phyloP scores from a whole-genome alignment of 2,797 vertebrate species.

The Lutjanus argentimaculatus region DNA sequence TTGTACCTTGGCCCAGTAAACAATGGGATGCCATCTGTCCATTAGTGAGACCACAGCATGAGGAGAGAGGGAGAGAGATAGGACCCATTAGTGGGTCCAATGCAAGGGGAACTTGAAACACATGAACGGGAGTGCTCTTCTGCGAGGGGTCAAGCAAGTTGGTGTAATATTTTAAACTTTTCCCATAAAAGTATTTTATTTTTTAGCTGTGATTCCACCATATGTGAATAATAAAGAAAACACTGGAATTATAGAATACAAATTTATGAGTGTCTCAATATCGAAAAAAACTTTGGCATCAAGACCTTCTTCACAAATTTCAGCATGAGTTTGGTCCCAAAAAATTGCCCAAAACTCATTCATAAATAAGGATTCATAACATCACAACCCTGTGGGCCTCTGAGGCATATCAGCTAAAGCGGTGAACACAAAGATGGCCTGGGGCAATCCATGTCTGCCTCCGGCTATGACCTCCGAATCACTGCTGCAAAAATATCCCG shows the following conservation, averaged over 20 bases:
- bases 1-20: slow-evolving; percentile 87
- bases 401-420: slow-evolving; percentile 55
- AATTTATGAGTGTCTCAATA: not conserved
- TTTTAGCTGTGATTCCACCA: not conserved
- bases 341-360: slow-evolving; percentile 9
- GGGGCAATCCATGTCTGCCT: slow-evolving; percentile 68
- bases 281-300: not conserved
- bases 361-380: slow-evolving; percentile 23
- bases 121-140: slow-evolving; percentile 54
- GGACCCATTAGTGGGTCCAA: slow-evolving; percentile 73
- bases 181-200: not conserved
- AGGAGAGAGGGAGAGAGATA: slow-evolving; percentile 54
- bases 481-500: slow-evolving; percentile 55
- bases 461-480: slow-evolving; percentile 60
- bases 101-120: slow-evolving; percentile 69
- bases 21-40: slow-evolving; percentile 86
- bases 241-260: not conserved
- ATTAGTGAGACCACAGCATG: slow-evolving; percentile 81
- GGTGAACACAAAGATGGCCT: slow-evolving; percentile 55
- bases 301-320: not conserved
- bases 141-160: slow-evolving; percentile 65
- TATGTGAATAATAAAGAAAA: not conserved
- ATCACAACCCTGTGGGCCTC: slow-evolving; percentile 19
- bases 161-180: slow-evolving; percentile 30
- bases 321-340: not conserved